Evolutionary conservation across 2,888 invertebrate genomes (phyloP).

Genomic region (Caenorhabditis sulstoni): DNA sequence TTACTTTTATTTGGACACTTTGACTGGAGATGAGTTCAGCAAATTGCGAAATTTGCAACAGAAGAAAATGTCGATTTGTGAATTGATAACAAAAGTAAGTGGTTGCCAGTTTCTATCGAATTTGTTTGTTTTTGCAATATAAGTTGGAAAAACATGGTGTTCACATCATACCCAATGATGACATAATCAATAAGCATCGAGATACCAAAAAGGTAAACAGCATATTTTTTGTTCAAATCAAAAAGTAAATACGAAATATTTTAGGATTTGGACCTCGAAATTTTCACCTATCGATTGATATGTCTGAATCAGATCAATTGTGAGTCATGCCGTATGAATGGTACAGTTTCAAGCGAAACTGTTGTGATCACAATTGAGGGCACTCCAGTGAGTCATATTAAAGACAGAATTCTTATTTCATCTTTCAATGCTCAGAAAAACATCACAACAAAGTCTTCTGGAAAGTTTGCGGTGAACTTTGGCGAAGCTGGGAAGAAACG

Average conservation of each 20-base stretch:
- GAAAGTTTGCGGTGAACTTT: constrained; percentile 46
- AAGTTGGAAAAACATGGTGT: constrained; percentile 68
- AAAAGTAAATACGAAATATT: not conserved
- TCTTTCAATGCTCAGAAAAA: constrained; percentile 28
- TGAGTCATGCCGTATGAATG: constrained; percentile 65
- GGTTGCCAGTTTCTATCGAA: not conserved
- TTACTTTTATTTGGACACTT: constrained; percentile 64
- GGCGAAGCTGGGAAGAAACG: constrained; percentile 37
- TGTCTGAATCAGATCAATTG: constrained; percentile 64
- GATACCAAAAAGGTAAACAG: constrained; percentile 67
- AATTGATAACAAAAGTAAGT: constrained; percentile 46
- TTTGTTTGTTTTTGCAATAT: no score
- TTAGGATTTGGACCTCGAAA: constrained; percentile 64
- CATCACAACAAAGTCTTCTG: constrained; percentile 38
- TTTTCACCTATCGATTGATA: constrained; percentile 59
- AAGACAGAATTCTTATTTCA: no score
- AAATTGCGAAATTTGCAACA: constrained; percentile 65
- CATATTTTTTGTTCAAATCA: not conserved
- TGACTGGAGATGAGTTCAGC: constrained; percentile 70
- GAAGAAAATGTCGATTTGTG: constrained; percentile 62
- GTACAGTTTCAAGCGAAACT: constrained; percentile 58
- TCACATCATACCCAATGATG: constrained; percentile 63
- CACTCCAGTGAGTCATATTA: constrained; percentile 40
- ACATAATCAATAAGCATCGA: constrained; percentile 61
- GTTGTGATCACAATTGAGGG: constrained; percentile 56